Evolutionary conservation across 1,140 invertebrate species (phyloP).

Genomic region (Camponotus floridanus): DNA sequence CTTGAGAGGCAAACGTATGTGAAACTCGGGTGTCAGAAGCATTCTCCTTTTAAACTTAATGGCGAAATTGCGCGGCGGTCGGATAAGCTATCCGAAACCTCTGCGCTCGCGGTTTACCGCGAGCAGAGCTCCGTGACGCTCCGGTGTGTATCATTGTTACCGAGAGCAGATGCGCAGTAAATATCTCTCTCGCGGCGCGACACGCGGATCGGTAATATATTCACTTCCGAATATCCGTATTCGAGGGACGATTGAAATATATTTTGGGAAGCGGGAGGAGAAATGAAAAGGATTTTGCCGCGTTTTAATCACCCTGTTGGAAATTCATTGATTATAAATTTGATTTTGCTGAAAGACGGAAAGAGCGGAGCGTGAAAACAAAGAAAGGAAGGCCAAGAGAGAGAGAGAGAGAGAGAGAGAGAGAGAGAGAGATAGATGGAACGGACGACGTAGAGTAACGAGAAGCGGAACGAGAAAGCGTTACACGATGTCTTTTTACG

Average conservation of each 20-base stretch:
- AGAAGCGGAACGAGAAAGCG: slow-evolving; percentile 55
- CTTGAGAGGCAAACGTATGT: slow-evolving; percentile 20
- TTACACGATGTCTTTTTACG: slow-evolving; percentile 74
- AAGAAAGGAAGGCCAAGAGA: not conserved
- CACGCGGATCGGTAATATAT: slow-evolving; percentile 10
- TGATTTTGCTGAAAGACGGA: slow-evolving; percentile 2
- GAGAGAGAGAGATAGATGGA: slow-evolving; percentile 24
- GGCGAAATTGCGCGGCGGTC: slow-evolving; percentile 39
- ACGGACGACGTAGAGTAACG: slow-evolving; percentile 44
- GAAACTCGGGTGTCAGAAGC: slow-evolving; percentile 68
- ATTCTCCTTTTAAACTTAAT: slow-evolving; percentile 62
- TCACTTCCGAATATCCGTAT: not conserved
- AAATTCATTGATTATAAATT: not conserved
- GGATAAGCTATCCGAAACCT: slow-evolving; percentile 52
- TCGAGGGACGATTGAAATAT: not conserved
- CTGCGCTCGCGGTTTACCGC: slow-evolving; percentile 48
- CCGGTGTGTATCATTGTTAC: slow-evolving; percentile 32
- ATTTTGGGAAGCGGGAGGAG: not conserved
- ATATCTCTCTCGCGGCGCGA: slow-evolving; percentile 25
- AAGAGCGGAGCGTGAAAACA: not conserved
- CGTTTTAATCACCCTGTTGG: not conserved
- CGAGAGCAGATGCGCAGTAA: slow-evolving; percentile 12
- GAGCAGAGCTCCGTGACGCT: slow-evolving; percentile 12
- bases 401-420: not conserved
- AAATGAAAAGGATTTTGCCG: not conserved